Evolutionary conservation across 2,888 invertebrate genomes (phyloP), one percentile per base, ranked within the genome.

Genomic region (Polyommatus icarus): DNA sequence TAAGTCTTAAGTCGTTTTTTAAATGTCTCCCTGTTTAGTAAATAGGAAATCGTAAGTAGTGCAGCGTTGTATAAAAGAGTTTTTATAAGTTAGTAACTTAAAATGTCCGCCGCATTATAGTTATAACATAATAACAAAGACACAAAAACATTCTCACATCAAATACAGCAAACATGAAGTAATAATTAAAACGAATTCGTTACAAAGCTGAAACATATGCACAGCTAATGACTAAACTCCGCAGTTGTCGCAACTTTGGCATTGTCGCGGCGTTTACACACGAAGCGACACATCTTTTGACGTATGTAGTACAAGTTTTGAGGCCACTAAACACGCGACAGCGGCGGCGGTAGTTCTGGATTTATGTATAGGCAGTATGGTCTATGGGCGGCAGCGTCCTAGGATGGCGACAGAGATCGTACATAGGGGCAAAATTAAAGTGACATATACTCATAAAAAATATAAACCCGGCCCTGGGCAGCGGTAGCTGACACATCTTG

Each of bases 141-240:
- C 15, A 54, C 15, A 18, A 18, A 54, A 4, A 24, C 12, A 24
- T 15, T 67, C 15, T 18, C 67, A 32, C 29, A 67, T 29, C 15
- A 32, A 29, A 32, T 32, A 67, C 67, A 32, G 67, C 67, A 29
- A 67, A 67, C 67, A 32, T 29, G 67, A 67, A 67, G 24, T 29
- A 12, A 5, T 32, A 67, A 67, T 67, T 67, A 15, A 29, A 67
- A 67, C 29, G 29, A 67, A 67, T 67, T 67, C 67, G 67, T 29
- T 18, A 67, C 29, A 67, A 61, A 67, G 67, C 67, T 67, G 67
- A 29, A 67, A 32, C 67, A 67, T 29, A 67, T 67, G 67, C 67
- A 67, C 67, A 32, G 67, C 18, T 67, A 67, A 67, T 32, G 67
- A 67, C 67, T 67, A 67, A 67, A 67, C 67, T 67, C 67, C 67